Base-by-base conservation (phyloP, 2,888 invertebrate genomes). In the Noctua comes region DNA sequence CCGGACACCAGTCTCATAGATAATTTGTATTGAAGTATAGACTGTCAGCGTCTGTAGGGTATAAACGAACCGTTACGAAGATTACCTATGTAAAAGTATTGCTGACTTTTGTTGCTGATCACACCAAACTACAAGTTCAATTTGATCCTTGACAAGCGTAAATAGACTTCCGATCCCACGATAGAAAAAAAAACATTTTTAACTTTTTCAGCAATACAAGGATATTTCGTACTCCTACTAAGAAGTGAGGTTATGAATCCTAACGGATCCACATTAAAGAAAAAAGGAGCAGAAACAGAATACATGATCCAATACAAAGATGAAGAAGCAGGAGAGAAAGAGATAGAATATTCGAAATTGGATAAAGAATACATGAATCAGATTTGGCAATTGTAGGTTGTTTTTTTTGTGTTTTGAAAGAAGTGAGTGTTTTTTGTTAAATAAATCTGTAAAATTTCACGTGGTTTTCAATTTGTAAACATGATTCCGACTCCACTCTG, bases 251-350 rank as follows among this genome's bases (percentile, higher is more conserved):
- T 62, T 13, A 6, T 31, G n/a, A 21, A 31, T 16, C n/a, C 5
- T 10, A 43, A 21, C 16, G 48, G 40, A 51, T 6, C n/a, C 0
- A 8, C 24, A 24, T 0, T 27, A 48, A 21, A 10, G 11, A 11
- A 77, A 0, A 27, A 40, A 10, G 73, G 21, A 31, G 18, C 31
- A 36, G 69, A 77, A 46, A 13, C 27, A 31, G 77, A 81, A 59
- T 78, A n/a, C 48, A 73, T 43, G 31, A 51, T 81, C 43, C 31
- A 81, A 51, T 73, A 73, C n/a, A 51, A 78, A 72, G 73, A 75
- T 36, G 77, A 81, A 51, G 48, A 80, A 73, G 27, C 40, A 21
- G 73, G 31, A 31, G 40, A 51, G 31, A 73, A 51, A 73, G 59
- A 48, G 27, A 57, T 16, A 31, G 36, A 54, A 1, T 62, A 31